Percentiles rank a stretch among this genome's conserved stretches.
phyloP scores from a whole-genome alignment of 2,797 vertebrate species.

The Meriones psammophilus region DNA sequence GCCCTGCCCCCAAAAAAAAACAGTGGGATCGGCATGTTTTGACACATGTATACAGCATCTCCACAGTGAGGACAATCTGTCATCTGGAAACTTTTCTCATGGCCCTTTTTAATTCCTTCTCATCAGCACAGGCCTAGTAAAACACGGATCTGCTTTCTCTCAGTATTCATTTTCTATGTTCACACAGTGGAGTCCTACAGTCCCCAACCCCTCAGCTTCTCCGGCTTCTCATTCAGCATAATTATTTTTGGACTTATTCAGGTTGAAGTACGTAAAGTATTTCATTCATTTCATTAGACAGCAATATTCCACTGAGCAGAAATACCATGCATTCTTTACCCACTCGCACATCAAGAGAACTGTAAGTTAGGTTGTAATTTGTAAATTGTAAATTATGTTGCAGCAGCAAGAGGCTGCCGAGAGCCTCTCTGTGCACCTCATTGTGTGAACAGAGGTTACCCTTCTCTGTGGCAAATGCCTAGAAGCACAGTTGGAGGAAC shows the following conservation, averaged over 20 bases:
- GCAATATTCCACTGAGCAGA: not conserved
- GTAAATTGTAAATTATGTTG: no score
- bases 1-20: not conserved
- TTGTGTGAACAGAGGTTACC: not conserved
- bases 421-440: not conserved
- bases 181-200: not conserved
- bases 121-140: not conserved
- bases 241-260: conserved; percentile 53
- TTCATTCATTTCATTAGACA: not conserved
- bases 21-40: not conserved
- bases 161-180: not conserved
- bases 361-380: not conserved
- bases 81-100: not conserved
- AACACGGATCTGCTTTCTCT: not conserved
- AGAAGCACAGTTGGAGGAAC: not conserved
- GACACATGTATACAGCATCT: not conserved
- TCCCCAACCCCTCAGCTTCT: not conserved
- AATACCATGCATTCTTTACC: not conserved
- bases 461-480: not conserved
- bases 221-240: not conserved
- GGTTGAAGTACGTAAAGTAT: not conserved
- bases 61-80: not conserved
- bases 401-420: not conserved
- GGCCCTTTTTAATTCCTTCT: not conserved
- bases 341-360: not conserved